Evolutionary conservation across 2,113 vertebrate genomes (phyloP).

Genomic region (Macquaria ambigua): DNA sequence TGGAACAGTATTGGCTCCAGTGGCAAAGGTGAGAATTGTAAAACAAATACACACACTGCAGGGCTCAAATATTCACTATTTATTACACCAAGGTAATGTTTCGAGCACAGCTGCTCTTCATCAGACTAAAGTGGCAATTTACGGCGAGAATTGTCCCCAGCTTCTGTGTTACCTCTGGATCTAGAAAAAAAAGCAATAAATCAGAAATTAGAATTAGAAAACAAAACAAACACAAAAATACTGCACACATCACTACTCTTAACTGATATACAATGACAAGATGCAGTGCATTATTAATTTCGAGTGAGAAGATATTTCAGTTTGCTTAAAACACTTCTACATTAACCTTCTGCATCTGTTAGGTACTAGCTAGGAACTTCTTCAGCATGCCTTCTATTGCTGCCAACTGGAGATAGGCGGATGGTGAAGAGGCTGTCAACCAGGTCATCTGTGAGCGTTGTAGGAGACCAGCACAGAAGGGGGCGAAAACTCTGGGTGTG

Average conservation of each 20-base stretch:
- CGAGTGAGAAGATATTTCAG: too few species aligned
- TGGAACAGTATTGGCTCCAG: conserved; percentile 1
- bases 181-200: conserved; percentile 3
- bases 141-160: neutral
- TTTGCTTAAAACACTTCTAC: neutral
- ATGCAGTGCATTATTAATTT: neutral
- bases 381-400: neutral
- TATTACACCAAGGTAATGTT: too few species aligned
- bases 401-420: neutral
- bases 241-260: neutral
- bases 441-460: neutral
- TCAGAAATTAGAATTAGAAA: neutral
- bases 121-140: too few species aligned
- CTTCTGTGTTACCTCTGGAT: neutral
- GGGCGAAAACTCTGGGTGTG: neutral
- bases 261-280: neutral
- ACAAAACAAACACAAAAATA: neutral
- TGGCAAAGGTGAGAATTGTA: neutral
- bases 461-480: conserved; percentile 1
- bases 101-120: too few species aligned
- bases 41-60: too few species aligned
- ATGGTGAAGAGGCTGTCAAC: neutral
- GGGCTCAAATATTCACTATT: too few species aligned
- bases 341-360: conserved; percentile 16
- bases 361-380: conserved; percentile 13